Percentiles rank a stretch among this genome's conserved stretches.
Conservation (phyloP, 2,113 vertebrate species). For the Oceanites oceanicus region DNA sequence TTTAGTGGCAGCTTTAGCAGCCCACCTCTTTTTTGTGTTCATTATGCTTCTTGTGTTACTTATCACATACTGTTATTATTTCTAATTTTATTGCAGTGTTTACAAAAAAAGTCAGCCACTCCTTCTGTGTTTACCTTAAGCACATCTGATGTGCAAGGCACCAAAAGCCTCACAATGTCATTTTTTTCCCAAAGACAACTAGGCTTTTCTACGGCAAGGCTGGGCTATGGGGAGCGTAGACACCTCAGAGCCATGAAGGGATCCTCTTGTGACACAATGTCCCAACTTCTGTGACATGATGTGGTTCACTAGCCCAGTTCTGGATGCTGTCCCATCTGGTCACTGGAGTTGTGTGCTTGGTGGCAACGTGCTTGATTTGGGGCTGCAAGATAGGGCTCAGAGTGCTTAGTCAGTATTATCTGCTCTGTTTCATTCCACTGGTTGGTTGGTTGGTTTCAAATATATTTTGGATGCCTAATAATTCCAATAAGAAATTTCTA, state of each 20-base stretch:
- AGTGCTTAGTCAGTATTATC: neutral
- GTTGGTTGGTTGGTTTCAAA: neutral
- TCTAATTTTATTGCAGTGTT: neutral
- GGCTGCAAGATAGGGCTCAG: neutral
- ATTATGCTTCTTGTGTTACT: neutral
- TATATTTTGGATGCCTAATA: neutral
- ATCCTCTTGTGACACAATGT: neutral
- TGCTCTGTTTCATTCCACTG: neutral
- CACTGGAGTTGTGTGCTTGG: neutral
- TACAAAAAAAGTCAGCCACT: neutral
- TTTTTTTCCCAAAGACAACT: neutral
- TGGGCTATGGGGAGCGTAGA: neutral
- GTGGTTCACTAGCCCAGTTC: neutral
- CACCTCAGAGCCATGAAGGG: neutral
- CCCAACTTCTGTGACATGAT: neutral
- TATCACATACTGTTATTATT: neutral
- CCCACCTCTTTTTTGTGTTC: neutral
- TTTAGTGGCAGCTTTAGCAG: neutral
- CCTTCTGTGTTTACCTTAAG: neutral
- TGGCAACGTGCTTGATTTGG: neutral
- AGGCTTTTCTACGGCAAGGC: neutral
- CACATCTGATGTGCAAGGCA: neutral
- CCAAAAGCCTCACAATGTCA: neutral
- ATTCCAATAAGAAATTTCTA: conserved; percentile 16
- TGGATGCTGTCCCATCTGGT: neutral